A percentile compares a stretch with the other conserved stretches of the same genome.
These are phyloP conservation scores for Zenarchopterus dispar DNA, from an alignment of 2,797 vertebrate species.

Conservation along the genomic window DNA sequence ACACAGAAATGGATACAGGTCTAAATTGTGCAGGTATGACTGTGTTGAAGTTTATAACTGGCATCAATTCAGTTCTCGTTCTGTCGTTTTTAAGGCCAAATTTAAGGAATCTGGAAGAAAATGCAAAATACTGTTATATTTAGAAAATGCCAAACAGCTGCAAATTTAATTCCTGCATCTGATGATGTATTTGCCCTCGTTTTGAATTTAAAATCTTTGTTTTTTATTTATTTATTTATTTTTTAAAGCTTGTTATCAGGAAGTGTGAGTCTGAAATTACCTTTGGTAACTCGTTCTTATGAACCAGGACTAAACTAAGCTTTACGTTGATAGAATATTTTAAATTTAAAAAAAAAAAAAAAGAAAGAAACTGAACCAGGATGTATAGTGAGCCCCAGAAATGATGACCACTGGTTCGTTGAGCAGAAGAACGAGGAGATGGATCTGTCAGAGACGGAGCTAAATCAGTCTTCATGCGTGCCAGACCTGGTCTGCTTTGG, in stretches of 20 bases:
- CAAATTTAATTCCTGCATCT: background rate
- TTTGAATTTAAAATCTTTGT: constrained; percentile 4
- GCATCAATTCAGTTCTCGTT: background rate
- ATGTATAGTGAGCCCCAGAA: background rate
- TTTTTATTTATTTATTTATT: background rate
- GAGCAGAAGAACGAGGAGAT: constrained; percentile 44
- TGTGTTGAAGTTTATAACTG: background rate
- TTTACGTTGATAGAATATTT: background rate
- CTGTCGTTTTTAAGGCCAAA: background rate
- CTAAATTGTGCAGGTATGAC: constrained; percentile 11
- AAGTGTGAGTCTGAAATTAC: background rate
- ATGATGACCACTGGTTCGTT: constrained; percentile 12
- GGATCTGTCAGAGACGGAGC: constrained; percentile 58
- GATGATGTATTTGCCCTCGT: background rate
- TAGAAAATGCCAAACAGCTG: no score
- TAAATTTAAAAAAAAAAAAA: background rate
- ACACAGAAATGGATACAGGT: constrained; percentile 1
- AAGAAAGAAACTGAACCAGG: background rate
- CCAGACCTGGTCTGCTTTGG: constrained; percentile 65
- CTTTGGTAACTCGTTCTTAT: background rate
- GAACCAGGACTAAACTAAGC: constrained; percentile 12
- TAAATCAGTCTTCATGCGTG: constrained; percentile 73
- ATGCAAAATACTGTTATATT: background rate
- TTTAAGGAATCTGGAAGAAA: background rate
- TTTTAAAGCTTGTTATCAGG: background rate